Percentiles rank a stretch among this genome's conserved stretches.
Conservation (phyloP, 2,113 vertebrate genomes). For the Limnothrissa miodon region DNA sequence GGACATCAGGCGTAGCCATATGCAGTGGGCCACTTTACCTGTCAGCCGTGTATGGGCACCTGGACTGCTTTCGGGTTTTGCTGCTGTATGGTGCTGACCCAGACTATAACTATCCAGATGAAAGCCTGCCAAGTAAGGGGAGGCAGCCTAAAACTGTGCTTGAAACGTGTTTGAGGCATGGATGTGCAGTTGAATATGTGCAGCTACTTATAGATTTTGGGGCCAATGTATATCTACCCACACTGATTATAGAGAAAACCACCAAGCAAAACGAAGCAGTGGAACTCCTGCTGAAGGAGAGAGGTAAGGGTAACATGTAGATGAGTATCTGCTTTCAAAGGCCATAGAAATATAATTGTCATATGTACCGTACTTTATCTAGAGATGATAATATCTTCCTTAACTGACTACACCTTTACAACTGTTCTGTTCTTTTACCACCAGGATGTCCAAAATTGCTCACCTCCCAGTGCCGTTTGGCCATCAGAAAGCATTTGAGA, state of each 20-base stretch:
- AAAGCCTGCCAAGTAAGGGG: conserved; percentile 72
- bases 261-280: conserved; percentile 73
- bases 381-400: background rate
- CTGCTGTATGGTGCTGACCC: conserved; percentile 87
- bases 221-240: conserved; percentile 84
- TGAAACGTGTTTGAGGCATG: conserved; percentile 85
- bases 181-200: conserved; percentile 79
- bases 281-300: conserved; percentile 78
- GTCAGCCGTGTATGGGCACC: conserved; percentile 82
- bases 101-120: conserved; percentile 86
- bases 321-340: background rate
- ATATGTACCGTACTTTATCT: background rate
- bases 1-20: conserved; percentile 76
- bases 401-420: background rate
- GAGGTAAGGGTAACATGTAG: conserved; percentile 72
- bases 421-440: conserved; percentile 25
- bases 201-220: conserved; percentile 90
- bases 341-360: background rate
- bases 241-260: conserved; percentile 58
- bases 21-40: conserved; percentile 89
- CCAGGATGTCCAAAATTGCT: conserved; percentile 82
- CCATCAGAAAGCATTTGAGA: conserved; percentile 71
- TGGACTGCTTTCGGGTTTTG: conserved; percentile 85
- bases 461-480: conserved; percentile 82
- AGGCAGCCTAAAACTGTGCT: conserved; percentile 82